These are phyloP conservation scores for Drosophila trapezifrons DNA, from an alignment of 1,140 invertebrate genomes.

Conservation along the genomic window DNA sequence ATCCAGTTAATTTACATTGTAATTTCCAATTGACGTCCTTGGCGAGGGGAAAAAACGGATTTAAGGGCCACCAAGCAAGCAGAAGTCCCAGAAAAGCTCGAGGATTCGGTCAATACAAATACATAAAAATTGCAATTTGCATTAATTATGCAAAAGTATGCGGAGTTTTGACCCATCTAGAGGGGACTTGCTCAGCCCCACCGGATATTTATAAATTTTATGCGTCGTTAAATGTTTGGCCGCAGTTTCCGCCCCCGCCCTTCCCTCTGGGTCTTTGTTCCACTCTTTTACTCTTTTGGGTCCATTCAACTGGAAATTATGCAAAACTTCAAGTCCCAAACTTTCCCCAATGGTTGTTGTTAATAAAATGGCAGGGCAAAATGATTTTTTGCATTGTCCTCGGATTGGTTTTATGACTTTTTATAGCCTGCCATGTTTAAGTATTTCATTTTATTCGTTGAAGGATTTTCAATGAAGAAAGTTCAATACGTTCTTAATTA, in stretches of 20 bases:
- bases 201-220: constrained; percentile 68
- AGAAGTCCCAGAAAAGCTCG: constrained; percentile 26
- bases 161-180: constrained; percentile 43
- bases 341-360: constrained; percentile 49
- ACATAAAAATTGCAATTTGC: constrained; percentile 61
- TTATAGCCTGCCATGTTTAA: constrained; percentile 11
- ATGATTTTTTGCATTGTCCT: constrained; percentile 26
- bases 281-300: constrained; percentile 40
- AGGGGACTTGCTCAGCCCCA: neutral
- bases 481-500: no score
- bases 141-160: constrained; percentile 69
- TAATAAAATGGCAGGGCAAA: constrained; percentile 34
- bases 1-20: constrained; percentile 66
- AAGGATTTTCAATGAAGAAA: neutral
- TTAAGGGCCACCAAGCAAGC: constrained; percentile 19
- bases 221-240: constrained; percentile 68
- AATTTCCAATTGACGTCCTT: constrained; percentile 58
- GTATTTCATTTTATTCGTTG: constrained; percentile 21
- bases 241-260: constrained; percentile 13
- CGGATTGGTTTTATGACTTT: constrained; percentile 51
- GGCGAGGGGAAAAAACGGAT: constrained; percentile 8
- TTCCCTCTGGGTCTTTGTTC: constrained; percentile 33
- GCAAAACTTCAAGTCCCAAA: constrained; percentile 60
- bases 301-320: constrained; percentile 70
- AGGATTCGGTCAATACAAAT: constrained; percentile 49